Base-by-base conservation (phyloP, 2,113 vertebrate species). In the Alces alces region DNA sequence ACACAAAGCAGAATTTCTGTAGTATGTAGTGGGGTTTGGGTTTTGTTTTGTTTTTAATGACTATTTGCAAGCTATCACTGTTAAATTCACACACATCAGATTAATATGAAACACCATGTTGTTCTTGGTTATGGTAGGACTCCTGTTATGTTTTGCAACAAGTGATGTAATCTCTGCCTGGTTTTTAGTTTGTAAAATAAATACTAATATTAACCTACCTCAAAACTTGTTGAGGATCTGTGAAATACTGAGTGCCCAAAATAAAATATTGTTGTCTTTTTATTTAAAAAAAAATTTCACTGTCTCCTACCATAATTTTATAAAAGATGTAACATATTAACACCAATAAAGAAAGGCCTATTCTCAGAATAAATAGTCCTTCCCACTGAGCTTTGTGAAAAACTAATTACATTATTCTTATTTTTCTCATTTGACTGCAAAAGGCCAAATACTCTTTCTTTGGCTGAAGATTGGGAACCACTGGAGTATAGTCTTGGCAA, bases 171-270 rank as follows among this genome's bases (percentile, higher is more conserved):
- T 12, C 19, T 70, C n/a, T 70, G 66, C n/a, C 19, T 23, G n/a
- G 12, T 19, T 39, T 70, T 70, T 39, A 70, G 66, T 23, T 70
- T 70, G 19, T 70, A 70, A 70, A 70, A 70, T 70, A 70, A 70
- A 39, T 70, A 10, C 2, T 70, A 39, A 70, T 70, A 39, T 23
- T 39, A 97, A 97, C 95, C 97, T 98, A 98, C 98, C 97, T 98
- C 97, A 97, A 86, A 96, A 92, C 54, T 95, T 97, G 70, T 89
- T 97, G 98, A 98, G 97, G 97, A 89, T 97, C 92, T 98, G 96
- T 97, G 97, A 98, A 94, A 96, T 95, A 94, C 86, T 94, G 43
- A 88, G 98, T 98, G 97, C 95, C 96, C 96, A 60, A 36, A 78
- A 43, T 95, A 80, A 96, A 96, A 87, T 76, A 90, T 39, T 86